Percentiles rank a stretch among this genome's conserved stretches.
Conservation (phyloP, 2,888 invertebrate genomes). For the Hermaeophaga mercurialis region DNA sequence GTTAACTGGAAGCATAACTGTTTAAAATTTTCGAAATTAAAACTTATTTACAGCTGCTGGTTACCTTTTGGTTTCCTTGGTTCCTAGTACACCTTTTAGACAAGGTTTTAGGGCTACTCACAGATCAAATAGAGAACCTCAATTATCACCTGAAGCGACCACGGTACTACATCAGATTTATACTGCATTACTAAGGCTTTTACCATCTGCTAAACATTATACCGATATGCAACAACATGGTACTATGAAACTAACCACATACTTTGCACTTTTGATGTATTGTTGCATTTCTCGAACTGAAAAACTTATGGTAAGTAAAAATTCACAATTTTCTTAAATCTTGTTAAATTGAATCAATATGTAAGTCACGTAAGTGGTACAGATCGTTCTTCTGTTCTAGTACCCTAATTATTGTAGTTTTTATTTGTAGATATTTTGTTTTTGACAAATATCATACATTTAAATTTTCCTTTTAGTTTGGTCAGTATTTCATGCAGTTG, state of each 20-base stretch:
- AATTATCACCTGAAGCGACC: constrained; percentile 62
- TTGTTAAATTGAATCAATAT: too few species aligned
- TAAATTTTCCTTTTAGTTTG: constrained; percentile 66
- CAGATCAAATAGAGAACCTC: constrained; percentile 58
- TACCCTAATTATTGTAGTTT: neutral
- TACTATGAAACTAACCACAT: constrained; percentile 89
- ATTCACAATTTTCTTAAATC: too few species aligned
- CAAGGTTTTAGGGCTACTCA: constrained; percentile 78
- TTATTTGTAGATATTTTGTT: neutral
- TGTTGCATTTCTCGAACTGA: constrained; percentile 90
- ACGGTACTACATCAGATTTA: constrained; percentile 70
- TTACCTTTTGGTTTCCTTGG: constrained; percentile 84
- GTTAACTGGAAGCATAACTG: too few species aligned
- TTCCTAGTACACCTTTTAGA: constrained; percentile 89
- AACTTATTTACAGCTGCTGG: constrained; percentile 75
- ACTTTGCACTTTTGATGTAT: constrained; percentile 90
- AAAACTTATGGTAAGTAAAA: constrained; percentile 80
- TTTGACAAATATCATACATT: too few species aligned
- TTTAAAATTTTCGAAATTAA: too few species aligned
- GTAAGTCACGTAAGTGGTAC: too few species aligned
- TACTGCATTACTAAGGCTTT: constrained; percentile 72
- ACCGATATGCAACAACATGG: constrained; percentile 86
- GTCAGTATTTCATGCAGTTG: constrained; percentile 87
- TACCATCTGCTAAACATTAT: constrained; percentile 84
- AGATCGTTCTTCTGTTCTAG: too few species aligned